A percentile compares a stretch with the other conserved stretches of the same genome.
Conservation (phyloP, 2,113 vertebrate genomes). For the Varanus komodoensis region DNA sequence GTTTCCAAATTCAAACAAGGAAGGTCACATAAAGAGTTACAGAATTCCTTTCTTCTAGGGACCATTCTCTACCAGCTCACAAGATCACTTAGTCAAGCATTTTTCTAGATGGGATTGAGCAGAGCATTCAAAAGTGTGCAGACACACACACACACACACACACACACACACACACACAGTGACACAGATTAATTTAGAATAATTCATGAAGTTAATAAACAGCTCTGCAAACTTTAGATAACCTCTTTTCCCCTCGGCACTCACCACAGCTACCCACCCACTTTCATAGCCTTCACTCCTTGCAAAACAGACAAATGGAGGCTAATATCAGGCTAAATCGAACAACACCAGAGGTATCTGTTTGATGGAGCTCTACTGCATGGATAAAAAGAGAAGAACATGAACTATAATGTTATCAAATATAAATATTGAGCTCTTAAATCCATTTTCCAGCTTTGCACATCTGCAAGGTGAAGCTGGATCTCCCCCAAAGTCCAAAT, state of each 20-base stretch:
- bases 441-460: neutral
- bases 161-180: neutral
- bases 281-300: slow-evolving; percentile 12
- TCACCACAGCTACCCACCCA: slow-evolving; percentile 21
- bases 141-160: too few relatives aligned
- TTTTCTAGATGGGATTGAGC: neutral
- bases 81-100: neutral
- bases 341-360: neutral
- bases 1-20: too few relatives aligned
- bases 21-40: neutral
- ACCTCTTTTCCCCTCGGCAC: slow-evolving; percentile 27
- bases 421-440: neutral
- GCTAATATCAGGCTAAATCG: slow-evolving; percentile 33
- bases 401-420: neutral
- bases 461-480: neutral
- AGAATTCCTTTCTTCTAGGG: neutral
- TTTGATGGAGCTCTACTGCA: neutral
- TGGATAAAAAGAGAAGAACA: neutral
- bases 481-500: neutral
- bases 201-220: slow-evolving; percentile 68
- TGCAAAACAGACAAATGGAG: slow-evolving; percentile 32
- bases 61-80: neutral
- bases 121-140: neutral
- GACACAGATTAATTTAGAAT: slow-evolving; percentile 64
- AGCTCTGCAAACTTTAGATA: slow-evolving; percentile 59